Evolutionary conservation across 2,888 invertebrate species (phyloP).

Genomic region (Tinea pellionella): DNA sequence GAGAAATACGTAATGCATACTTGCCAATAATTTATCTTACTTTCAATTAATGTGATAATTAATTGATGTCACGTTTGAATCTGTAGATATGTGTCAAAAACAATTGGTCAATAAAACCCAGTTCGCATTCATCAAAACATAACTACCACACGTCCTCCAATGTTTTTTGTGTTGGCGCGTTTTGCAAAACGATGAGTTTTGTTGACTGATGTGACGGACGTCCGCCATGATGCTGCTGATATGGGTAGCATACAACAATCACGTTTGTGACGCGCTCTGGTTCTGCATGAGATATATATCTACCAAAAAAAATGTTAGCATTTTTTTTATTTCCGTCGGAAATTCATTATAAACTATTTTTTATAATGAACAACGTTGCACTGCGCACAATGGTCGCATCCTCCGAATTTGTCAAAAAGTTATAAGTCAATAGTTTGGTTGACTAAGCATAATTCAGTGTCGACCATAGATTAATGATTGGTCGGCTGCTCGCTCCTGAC

Average conservation of each 20-base stretch:
- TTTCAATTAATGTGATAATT: too few species aligned
- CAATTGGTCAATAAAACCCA: not conserved
- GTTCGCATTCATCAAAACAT: too few species aligned
- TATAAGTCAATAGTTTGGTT: too few species aligned
- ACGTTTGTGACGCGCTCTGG: not conserved
- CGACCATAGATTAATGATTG: too few species aligned
- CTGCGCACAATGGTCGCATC: too few species aligned
- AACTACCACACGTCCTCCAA: not conserved
- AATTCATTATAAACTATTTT: not conserved
- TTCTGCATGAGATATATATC: not conserved
- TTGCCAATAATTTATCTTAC: too few species aligned
- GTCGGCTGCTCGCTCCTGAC: too few species aligned
- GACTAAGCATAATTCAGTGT: too few species aligned
- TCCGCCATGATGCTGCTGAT: not conserved
- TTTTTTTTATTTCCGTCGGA: conserved; percentile 1
- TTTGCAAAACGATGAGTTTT: conserved; percentile 2
- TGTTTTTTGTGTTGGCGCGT: not conserved
- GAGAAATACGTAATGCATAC: too few species aligned
- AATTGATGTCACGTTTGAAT: not conserved
- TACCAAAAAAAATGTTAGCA: not conserved
- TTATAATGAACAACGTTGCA: too few species aligned
- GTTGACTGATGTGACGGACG: conserved; percentile 9
- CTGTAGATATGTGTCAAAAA: not conserved
- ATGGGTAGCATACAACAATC: not conserved
- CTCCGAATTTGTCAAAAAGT: too few species aligned